Percentiles rank a stretch among this genome's conserved stretches.
These are phyloP conservation scores for Brachionus manjavacas DNA, from an alignment of 1,140 invertebrate genomes.

Conservation along the genomic window DNA sequence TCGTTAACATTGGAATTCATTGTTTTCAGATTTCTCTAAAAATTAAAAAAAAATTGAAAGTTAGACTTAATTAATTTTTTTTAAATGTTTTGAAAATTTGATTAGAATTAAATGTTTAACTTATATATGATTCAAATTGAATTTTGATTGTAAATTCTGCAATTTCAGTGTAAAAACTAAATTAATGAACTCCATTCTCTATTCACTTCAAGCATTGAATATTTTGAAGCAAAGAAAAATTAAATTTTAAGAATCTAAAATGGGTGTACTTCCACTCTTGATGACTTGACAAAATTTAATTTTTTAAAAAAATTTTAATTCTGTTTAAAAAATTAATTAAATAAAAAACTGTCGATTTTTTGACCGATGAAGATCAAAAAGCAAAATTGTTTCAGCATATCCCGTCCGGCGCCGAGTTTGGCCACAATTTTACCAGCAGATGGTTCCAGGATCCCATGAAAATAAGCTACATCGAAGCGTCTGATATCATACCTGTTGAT, in stretches of 20 bases:
- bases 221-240: not conserved
- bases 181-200: too few relatives aligned
- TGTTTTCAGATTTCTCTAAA: not conserved
- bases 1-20: not conserved
- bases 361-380: slow-evolving; percentile 43
- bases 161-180: too few relatives aligned
- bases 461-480: slow-evolving; percentile 59
- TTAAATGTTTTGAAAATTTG: not conserved
- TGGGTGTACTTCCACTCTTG: too few relatives aligned
- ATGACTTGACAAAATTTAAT: too few relatives aligned
- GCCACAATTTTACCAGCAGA: slow-evolving; percentile 87
- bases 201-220: not conserved
- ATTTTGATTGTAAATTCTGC: too few relatives aligned
- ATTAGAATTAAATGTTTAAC: not conserved
- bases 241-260: not conserved
- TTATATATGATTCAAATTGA: not conserved
- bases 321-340: too few relatives aligned
- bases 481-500: slow-evolving; percentile 74
- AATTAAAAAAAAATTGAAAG: not conserved
- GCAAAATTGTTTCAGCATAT: slow-evolving; percentile 72
- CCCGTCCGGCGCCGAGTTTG: slow-evolving; percentile 82
- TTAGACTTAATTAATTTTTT: not conserved
- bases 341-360: slow-evolving; percentile 43
- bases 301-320: too few relatives aligned
- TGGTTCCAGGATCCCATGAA: slow-evolving; percentile 65